Percentiles rank a stretch among this genome's conserved stretches.
Conservation (phyloP, 2,888 invertebrate genomes). For the Congeria kusceri region DNA sequence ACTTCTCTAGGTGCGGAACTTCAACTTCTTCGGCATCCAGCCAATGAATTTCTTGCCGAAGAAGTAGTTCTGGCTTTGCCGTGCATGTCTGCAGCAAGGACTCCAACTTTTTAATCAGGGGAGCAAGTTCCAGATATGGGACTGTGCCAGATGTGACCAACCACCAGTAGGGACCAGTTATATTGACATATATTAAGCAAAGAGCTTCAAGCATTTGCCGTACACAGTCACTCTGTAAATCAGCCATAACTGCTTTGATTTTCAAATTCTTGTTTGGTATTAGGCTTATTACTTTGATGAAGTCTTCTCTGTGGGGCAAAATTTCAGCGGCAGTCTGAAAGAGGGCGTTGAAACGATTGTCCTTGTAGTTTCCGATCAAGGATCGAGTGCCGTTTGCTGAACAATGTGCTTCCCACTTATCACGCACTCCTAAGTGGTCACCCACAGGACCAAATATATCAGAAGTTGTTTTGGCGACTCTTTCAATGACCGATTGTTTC, state of each 20-base stretch:
- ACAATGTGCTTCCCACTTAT: slow-evolving; percentile 58
- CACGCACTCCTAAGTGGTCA: slow-evolving; percentile 43
- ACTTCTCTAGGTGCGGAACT: too few species aligned
- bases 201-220: too few species aligned
- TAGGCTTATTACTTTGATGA: too few species aligned
- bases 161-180: slow-evolving; percentile 61
- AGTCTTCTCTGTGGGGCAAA: too few species aligned
- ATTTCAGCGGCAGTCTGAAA: too few species aligned
- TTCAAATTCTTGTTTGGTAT: too few species aligned
- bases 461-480: slow-evolving; percentile 24
- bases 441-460: slow-evolving; percentile 48
- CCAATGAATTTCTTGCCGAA: not conserved
- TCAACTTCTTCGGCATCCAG: too few species aligned
- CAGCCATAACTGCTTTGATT: too few species aligned
- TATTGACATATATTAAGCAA: slow-evolving; percentile 46
- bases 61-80: not conserved
- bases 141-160: slow-evolving; percentile 26
- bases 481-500: slow-evolving; percentile 26
- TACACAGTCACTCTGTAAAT: too few species aligned
- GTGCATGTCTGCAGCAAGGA: not conserved
- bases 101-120: not conserved
- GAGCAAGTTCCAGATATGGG: slow-evolving; percentile 38
- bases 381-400: slow-evolving; percentile 24
- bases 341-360: too few species aligned
- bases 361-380: too few species aligned